phyloP scores from a whole-genome alignment of 2,797 vertebrate genomes.

The Alosa sapidissima region DNA sequence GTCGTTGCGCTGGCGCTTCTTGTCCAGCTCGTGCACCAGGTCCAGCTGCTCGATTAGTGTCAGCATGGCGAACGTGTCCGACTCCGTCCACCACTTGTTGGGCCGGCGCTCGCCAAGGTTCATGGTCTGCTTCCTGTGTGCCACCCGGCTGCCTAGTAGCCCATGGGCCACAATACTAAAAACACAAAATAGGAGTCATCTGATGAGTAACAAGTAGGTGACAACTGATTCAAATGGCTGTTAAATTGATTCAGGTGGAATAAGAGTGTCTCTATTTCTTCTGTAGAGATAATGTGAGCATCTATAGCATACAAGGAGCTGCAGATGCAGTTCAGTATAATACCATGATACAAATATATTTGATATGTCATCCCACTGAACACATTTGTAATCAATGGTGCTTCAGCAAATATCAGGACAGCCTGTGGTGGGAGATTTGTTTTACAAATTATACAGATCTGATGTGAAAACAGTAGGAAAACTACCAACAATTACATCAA shows the following conservation, averaged over 20 bases:
- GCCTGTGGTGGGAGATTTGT: too few species aligned
- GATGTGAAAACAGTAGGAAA: not conserved
- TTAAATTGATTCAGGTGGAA: not conserved
- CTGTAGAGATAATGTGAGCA: not conserved
- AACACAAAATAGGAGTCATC: not conserved
- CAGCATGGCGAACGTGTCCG: constrained; percentile 60
- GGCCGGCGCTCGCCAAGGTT: constrained; percentile 54
- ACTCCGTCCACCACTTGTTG: constrained; percentile 63
- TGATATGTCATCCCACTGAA: not conserved
- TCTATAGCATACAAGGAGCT: not conserved
- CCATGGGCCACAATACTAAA: constrained; percentile 41
- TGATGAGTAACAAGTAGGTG: not conserved
- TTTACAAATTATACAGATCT: not conserved
- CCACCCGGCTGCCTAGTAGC: constrained; percentile 39
- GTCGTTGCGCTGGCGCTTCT: constrained; percentile 60
- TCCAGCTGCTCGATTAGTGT: constrained; percentile 59
- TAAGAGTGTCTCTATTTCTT: not conserved
- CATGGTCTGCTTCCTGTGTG: constrained; percentile 51
- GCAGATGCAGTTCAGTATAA: not conserved
- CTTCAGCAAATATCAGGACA: not conserved
- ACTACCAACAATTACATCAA: not conserved
- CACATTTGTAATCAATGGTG: not conserved
- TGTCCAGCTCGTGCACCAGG: constrained; percentile 60
- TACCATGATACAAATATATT: not conserved
- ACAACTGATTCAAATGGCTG: not conserved